Percentiles rank a stretch among this genome's conserved stretches.
Conservation (phyloP, 2,888 invertebrate genomes). For the Julus scanicus region DNA sequence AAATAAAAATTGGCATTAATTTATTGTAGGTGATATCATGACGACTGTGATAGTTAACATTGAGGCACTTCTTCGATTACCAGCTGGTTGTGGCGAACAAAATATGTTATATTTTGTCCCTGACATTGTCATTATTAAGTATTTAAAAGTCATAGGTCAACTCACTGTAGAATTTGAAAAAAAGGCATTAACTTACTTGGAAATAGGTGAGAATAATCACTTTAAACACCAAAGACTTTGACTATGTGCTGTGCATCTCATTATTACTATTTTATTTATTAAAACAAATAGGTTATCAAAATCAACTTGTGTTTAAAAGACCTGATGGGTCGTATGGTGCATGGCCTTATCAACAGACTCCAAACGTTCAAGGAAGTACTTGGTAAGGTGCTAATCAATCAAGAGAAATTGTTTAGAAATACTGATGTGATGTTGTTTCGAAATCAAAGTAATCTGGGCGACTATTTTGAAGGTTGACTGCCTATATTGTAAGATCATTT, state of each 20-base stretch:
- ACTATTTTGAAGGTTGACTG: slow-evolving; percentile 49
- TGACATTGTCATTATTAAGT: neutral
- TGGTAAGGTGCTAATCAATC: neutral
- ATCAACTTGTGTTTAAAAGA: neutral
- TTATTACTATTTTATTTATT: neutral
- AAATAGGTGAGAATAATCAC: slow-evolving; percentile 4
- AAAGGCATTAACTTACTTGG: neutral
- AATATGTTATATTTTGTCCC: slow-evolving; percentile 23
- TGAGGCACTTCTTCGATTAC: neutral
- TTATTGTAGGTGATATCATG: slow-evolving; percentile 52
- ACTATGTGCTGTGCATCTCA: neutral
- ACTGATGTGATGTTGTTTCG: neutral
- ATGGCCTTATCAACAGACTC: slow-evolving; percentile 31
- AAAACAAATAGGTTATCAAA: slow-evolving; percentile 31
- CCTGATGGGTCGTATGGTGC: slow-evolving; percentile 49
- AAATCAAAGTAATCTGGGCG: neutral
- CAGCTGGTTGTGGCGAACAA: slow-evolving; percentile 49
- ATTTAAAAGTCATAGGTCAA: neutral
- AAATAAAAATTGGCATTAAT: neutral
- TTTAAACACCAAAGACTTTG: neutral
- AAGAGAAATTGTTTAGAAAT: neutral
- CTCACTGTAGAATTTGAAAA: slow-evolving; percentile 22
- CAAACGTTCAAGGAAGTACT: slow-evolving; percentile 38
- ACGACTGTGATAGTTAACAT: slow-evolving; percentile 18
- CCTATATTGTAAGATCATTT: slow-evolving; percentile 10